These are phyloP conservation scores for Monochamus saltuarius DNA, from an alignment of 1,140 invertebrate species.

Conservation along the genomic window DNA sequence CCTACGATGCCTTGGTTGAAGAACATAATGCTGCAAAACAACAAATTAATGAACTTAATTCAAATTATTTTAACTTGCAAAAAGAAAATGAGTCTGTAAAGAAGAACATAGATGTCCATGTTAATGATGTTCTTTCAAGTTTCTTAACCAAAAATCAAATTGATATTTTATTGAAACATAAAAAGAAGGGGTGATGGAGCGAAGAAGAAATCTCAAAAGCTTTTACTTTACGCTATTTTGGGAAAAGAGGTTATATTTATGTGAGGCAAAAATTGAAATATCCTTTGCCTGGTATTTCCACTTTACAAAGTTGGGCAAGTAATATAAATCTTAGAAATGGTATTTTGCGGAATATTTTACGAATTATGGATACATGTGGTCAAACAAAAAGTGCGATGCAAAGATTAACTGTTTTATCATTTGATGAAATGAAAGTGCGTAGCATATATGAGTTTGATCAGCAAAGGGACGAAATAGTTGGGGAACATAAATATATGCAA, in stretches of 20 bases:
- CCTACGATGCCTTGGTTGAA: too few species aligned
- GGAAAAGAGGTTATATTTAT: background rate
- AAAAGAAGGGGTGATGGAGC: constrained; percentile 9
- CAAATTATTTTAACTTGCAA: too few species aligned
- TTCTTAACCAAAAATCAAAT: constrained; percentile 10
- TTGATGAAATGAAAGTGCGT: constrained; percentile 42
- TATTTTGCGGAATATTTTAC: too few species aligned
- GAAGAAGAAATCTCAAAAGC: constrained; percentile 14
- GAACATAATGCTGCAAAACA: too few species aligned
- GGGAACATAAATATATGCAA: constrained; percentile 43
- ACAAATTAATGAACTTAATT: too few species aligned
- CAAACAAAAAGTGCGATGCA: constrained; percentile 9
- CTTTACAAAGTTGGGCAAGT: constrained; percentile 6
- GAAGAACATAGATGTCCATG: too few species aligned
- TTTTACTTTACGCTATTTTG: constrained; percentile 7
- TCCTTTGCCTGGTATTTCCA: constrained; percentile 13
- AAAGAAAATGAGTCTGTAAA: too few species aligned
- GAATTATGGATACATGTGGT: too few species aligned
- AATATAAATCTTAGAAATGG: constrained; percentile 8
- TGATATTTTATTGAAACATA: constrained; percentile 10
- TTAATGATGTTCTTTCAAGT: background rate
- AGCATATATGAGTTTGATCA: constrained; percentile 44
- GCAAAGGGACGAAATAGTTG: constrained; percentile 44
- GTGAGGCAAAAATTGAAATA: background rate
- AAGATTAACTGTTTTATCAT: constrained; percentile 37